These are phyloP conservation scores for Mesembrinibis cayennensis DNA, from an alignment of 2,113 vertebrate species.

Conservation along the genomic window DNA sequence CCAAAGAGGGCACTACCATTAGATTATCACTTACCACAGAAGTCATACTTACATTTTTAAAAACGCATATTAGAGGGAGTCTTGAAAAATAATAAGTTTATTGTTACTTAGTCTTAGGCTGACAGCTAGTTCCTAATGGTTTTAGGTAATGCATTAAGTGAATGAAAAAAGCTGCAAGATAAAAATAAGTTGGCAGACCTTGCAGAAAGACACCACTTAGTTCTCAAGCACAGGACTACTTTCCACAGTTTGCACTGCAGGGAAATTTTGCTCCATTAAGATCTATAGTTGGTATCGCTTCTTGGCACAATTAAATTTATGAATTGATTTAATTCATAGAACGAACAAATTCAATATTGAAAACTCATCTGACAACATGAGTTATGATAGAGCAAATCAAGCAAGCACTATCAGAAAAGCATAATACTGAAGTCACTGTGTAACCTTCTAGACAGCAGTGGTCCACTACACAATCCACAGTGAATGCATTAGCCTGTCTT, in stretches of 20 bases:
- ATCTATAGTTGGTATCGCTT: neutral
- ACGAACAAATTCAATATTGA: neutral
- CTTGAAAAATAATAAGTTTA: neutral
- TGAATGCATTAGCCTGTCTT: neutral
- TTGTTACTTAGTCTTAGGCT: neutral
- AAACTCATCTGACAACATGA: neutral
- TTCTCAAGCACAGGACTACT: neutral
- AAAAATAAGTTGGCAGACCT: neutral
- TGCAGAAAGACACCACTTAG: neutral
- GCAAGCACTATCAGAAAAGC: neutral
- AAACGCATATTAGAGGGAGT: neutral
- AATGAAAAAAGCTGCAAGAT: slow-evolving; percentile 1
- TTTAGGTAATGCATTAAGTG: slow-evolving; percentile 3
- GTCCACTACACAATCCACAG: neutral
- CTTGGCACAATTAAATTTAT: neutral
- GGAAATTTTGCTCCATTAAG: neutral
- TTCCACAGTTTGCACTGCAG: neutral
- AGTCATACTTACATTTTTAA: neutral
- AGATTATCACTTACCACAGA: neutral
- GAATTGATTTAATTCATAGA: neutral
- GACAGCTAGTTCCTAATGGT: neutral
- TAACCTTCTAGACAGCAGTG: neutral
- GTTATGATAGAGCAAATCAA: neutral
- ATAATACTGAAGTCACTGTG: neutral
- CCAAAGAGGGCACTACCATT: neutral